These are phyloP conservation scores for Drosophila rellima DNA, from an alignment of 2,888 invertebrate species.

Conservation along the genomic window DNA sequence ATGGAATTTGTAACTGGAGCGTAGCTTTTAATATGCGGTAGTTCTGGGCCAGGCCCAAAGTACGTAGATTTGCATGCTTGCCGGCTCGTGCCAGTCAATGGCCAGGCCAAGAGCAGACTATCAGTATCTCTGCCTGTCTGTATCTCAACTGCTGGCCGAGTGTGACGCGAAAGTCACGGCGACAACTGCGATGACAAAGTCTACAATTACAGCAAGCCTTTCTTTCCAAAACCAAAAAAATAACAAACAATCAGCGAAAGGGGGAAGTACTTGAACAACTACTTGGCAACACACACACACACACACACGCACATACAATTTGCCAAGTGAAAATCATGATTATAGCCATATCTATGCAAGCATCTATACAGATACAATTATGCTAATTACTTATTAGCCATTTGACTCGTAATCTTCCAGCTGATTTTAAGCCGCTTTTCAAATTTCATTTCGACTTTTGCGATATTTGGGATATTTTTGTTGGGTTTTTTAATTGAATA, in stretches of 20 bases:
- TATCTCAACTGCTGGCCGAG: slow-evolving; percentile 57
- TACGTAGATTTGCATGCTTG: slow-evolving; percentile 20
- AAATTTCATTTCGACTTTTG: slow-evolving; percentile 10
- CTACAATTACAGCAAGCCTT: slow-evolving; percentile 47
- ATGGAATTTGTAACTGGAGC: slow-evolving; percentile 62
- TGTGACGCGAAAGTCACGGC: slow-evolving; percentile 78
- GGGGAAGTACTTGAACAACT: slow-evolving; percentile 25
- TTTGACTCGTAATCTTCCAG: slow-evolving; percentile 24
- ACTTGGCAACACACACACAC: slow-evolving; percentile 14
- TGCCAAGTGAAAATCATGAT: slow-evolving; percentile 57
- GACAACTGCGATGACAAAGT: slow-evolving; percentile 59
- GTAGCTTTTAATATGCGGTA: slow-evolving; percentile 60
- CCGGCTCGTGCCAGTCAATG: slow-evolving; percentile 53
- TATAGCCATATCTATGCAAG: slow-evolving; percentile 50
- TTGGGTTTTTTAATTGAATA: not conserved
- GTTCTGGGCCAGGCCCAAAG: slow-evolving; percentile 30
- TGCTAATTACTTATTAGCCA: slow-evolving; percentile 50
- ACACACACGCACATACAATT: slow-evolving; percentile 14
- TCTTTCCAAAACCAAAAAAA: slow-evolving; percentile 16
- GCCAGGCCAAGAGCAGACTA: slow-evolving; percentile 45
- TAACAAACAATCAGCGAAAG: slow-evolving; percentile 24
- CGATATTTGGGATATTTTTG: not conserved
- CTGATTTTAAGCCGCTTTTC: slow-evolving; percentile 17
- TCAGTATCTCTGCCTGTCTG: not conserved
- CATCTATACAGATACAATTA: slow-evolving; percentile 38